Evolutionary conservation across 1,140 invertebrate species (phyloP), one percentile per base, ranked within the genome.

Genomic region (Stegodyphus mimosarum): DNA sequence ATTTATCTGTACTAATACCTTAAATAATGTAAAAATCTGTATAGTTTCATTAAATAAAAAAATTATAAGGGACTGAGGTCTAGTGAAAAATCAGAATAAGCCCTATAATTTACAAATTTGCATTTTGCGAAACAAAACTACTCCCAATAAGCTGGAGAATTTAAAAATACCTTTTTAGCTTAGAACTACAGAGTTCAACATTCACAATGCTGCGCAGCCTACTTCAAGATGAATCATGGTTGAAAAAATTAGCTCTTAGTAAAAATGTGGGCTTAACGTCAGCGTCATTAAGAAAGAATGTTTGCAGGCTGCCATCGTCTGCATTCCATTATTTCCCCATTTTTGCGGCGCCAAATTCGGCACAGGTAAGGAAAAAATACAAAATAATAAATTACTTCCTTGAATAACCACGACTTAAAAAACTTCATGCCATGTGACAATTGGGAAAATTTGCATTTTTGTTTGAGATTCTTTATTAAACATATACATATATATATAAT

Each of bases 281-380:
- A 74, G 50, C 71, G 33, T 83, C 71, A 83, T 83, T 83, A 83
- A 83, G 53, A 55, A 83, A 73, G 79, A 73, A 83, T 83, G 63
- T 48, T 64, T 52, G 49, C 60, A 13, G 13, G 49, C 33, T 66
- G 50, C 13, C 17, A 17, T 80, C 55, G 49, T 49, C 77, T 66
- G 60, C 79, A 83, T 83, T 83, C 79, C 79, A 83, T 83, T 83
- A 83, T 71, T 18, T 73, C 60, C 79, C 79, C 79, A 83, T 83
- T 83, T 83, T 55, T 73, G 52, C 49, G 10, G 13, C 33, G 50
- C 13, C 33, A 60, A 60, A 60, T 60, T 60, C 15, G 55, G 55
- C 9, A 33, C 33, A 33, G 33, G 55, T 15, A 60, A 60, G 49
- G 6, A 63, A 73, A 81, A 81, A 83, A 79, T 49, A 79, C 17